Percentiles rank a stretch among this genome's conserved stretches.
phyloP scores from a whole-genome alignment of 30 jellyfish, hydroid and myxozoan genomes.

The Rhopilema esculentum region DNA sequence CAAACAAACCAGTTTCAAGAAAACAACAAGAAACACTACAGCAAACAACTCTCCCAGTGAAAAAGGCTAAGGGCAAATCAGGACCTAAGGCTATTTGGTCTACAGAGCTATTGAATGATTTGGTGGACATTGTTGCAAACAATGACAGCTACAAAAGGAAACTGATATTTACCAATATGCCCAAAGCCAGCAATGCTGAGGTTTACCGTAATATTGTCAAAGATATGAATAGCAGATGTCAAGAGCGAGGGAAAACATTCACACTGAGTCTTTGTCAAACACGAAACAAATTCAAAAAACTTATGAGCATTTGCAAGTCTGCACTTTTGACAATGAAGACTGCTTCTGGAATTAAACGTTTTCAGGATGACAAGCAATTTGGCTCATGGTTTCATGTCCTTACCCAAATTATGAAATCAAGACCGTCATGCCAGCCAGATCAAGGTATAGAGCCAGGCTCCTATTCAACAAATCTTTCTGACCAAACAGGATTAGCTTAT shows the following conservation, averaged over 20 bases:
- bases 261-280: slow-evolving; percentile 43
- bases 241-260: slow-evolving; percentile 58
- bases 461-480: slow-evolving; percentile 21
- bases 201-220: slow-evolving; percentile 50
- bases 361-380: too few relatives aligned
- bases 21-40: slow-evolving; percentile 9
- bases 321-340: slow-evolving; percentile 55
- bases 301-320: slow-evolving; percentile 61
- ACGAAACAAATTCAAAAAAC: slow-evolving; percentile 55
- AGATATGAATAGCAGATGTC: slow-evolving; percentile 67
- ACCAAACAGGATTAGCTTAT: slow-evolving; percentile 24
- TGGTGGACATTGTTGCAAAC: slow-evolving; percentile 62
- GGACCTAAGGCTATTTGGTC: slow-evolving; percentile 65
- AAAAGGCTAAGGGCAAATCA: slow-evolving; percentile 44
- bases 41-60: slow-evolving; percentile 30
- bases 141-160: slow-evolving; percentile 65
- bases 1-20: slow-evolving; percentile 32
- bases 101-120: slow-evolving; percentile 61
- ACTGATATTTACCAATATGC: slow-evolving; percentile 48
- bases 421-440: slow-evolving; percentile 57
- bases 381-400: slow-evolving; percentile 57
- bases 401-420: slow-evolving; percentile 58
- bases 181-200: slow-evolving; percentile 61
- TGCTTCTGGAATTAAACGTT: too few relatives aligned
- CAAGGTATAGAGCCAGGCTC: slow-evolving; percentile 61